These are phyloP conservation scores for Prionchulus punctatus DNA, from an alignment of 2,888 invertebrate species.

Conservation along the genomic window DNA sequence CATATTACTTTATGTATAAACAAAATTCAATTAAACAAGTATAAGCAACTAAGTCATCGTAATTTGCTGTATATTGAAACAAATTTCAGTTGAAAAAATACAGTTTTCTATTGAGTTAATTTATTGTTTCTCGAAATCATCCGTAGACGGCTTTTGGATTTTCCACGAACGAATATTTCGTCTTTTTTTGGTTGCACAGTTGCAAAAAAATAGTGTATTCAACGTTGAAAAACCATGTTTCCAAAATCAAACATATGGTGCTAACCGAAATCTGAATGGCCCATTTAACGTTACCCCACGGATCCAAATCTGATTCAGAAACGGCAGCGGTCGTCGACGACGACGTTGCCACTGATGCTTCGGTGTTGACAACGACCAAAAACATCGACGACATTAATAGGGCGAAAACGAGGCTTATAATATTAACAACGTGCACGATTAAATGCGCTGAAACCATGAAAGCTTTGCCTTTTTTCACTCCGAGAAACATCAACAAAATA, in stretches of 20 bases:
- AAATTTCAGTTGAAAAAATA: too few species aligned
- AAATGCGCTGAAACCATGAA: background rate
- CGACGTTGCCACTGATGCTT: background rate
- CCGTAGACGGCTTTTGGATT: too few species aligned
- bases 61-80: too few species aligned
- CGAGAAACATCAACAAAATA: background rate
- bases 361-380: background rate
- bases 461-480: background rate
- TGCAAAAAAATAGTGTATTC: background rate
- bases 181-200: background rate
- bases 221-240: background rate
- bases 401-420: background rate
- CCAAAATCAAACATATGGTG: background rate
- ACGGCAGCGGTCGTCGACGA: background rate
- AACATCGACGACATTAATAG: background rate
- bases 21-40: too few species aligned
- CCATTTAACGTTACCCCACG: background rate
- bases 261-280: background rate
- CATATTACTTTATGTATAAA: too few species aligned
- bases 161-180: too few species aligned
- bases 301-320: background rate
- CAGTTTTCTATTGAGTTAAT: too few species aligned
- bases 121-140: too few species aligned
- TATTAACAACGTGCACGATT: background rate
- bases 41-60: too few species aligned